Conservation (phyloP, 2,888 invertebrate species). For the Urechis unicinctus region DNA sequence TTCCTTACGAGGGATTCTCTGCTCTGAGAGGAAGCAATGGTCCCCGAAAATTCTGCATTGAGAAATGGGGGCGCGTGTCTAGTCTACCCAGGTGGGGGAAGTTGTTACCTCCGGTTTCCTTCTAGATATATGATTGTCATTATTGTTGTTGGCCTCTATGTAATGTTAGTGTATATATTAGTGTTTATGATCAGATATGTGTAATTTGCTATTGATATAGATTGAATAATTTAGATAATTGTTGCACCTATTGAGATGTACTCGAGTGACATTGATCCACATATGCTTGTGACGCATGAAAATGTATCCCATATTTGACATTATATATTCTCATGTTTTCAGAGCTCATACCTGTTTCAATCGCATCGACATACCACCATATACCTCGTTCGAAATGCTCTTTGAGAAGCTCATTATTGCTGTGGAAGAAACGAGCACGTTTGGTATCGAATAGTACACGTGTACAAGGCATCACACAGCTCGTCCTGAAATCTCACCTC, state of each 20-base stretch:
- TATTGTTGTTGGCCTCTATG: not conserved
- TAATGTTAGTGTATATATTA: no score
- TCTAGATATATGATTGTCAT: not conserved
- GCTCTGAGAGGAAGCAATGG: slow-evolving; percentile 92
- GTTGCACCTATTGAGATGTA: no score
- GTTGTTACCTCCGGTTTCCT: not conserved
- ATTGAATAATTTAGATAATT: no score
- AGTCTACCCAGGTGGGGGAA: slow-evolving; percentile 70
- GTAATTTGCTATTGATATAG: no score
- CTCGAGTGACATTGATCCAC: no score
- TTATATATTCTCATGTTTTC: no score
- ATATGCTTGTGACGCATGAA: no score
- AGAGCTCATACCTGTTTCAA: slow-evolving; percentile 97
- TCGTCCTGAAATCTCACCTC: no score
- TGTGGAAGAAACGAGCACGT: slow-evolving; percentile 92
- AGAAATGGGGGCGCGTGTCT: slow-evolving; percentile 93
- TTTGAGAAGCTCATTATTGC: slow-evolving; percentile 87
- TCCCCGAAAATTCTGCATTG: slow-evolving; percentile 90
- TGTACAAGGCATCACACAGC: no score
- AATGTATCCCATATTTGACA: no score
- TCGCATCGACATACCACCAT: slow-evolving; percentile 89
- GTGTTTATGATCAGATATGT: no score
- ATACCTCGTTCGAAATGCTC: slow-evolving; percentile 83
- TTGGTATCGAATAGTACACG: slow-evolving; percentile 84
- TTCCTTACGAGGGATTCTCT: slow-evolving; percentile 95